Base-by-base conservation (phyloP, 2,113 vertebrate genomes). In the Engystomops pustulosus region DNA sequence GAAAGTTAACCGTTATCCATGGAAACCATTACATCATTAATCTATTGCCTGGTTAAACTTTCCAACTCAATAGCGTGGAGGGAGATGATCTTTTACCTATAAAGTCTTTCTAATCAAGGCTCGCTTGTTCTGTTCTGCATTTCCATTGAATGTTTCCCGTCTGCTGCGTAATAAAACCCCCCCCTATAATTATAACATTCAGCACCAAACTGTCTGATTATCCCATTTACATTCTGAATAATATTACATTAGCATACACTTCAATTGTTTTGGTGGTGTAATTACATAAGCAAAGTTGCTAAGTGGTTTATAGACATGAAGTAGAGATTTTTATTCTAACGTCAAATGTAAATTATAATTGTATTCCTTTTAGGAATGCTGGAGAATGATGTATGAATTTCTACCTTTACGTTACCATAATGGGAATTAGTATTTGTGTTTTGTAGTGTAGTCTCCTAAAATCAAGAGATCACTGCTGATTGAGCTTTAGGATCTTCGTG, bases 21-120 rank as follows among this genome's bases (percentile, higher is more conserved):
- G 83, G 83, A 75, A 79, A 85, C 83, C 15, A 70, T 85, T 78
- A 55, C 83, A 85, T 78, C 83, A 85, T 38, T 70, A 67, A 85
- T 79, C 76, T 25, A 8, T 23, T 58, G 60, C 70, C 47, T 25
- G n/a, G 27, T 84, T 77, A 53, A 70, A 84, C 60, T 77, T 84
- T 84, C 38, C 51, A 69, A 69, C 55, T 38, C 74, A 32, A 10
- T 70, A 8, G 20, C 20, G 18, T 36, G 20, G 15, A 70, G 83
- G 51, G 36, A 85, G 38, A 70, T 23, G 32, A 85, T 79, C 60
- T 44, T 18, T 55, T 79, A 58, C 44, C 62, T n/a, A 49, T 55
- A 53, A 78, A 79, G 70, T 79, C 41, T 85, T 78, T 84, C 27
- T 27, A 32, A 75, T 76, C 55, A 55, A 55, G 83, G 27, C 23